Conservation (phyloP, 1,140 invertebrate genomes). For the Onthophagus taurus region DNA sequence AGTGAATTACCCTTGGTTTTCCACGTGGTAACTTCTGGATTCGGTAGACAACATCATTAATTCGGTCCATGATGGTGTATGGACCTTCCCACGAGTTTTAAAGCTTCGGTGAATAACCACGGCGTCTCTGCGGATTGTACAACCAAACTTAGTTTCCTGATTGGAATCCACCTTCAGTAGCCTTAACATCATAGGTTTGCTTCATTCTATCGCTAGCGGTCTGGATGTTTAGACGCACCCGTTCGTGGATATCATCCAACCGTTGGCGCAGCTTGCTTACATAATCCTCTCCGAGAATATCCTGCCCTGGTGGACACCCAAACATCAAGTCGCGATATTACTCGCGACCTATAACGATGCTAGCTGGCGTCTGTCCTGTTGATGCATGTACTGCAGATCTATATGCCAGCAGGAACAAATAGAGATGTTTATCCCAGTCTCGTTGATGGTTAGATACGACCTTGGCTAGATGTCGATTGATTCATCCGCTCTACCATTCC, state of each 20-base stretch:
- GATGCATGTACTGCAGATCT: not conserved
- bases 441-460: not conserved
- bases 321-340: no score
- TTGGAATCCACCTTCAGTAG: no score
- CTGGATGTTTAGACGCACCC: no score
- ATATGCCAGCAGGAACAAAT: conserved; percentile 4
- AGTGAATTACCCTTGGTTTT: not conserved
- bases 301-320: no score
- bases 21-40: not conserved
- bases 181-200: no score
- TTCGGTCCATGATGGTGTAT: not conserved
- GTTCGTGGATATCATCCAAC: no score
- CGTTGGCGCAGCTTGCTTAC: no score
- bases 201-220: no score
- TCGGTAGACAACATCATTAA: conserved; percentile 5
- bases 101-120: not conserved
- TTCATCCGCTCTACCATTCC: not conserved
- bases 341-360: no score
- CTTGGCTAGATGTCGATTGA: not conserved
- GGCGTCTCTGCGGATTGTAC: conserved; percentile 1
- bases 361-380: no score
- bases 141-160: not conserved
- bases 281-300: no score
- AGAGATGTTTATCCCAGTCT: not conserved
- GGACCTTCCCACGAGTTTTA: not conserved